Evolutionary conservation across 2,797 vertebrate genomes (phyloP), one percentile per base, ranked within the genome.

Genomic region (Alfaro cultratus): DNA sequence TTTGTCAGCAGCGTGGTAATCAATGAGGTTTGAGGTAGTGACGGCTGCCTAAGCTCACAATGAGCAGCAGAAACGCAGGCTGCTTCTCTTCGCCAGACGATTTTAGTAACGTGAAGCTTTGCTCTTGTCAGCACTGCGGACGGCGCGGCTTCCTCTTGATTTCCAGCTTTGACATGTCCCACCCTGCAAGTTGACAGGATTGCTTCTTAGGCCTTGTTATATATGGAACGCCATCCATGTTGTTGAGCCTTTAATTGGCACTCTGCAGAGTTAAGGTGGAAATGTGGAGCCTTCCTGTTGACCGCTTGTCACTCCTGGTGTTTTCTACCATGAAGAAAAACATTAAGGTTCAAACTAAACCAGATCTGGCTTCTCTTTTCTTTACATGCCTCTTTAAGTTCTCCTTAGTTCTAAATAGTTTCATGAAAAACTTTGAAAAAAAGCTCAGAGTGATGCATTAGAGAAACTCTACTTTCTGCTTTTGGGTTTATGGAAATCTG

Each of bases 251-350:
- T 29, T 71, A 55, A 57, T 78, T 55, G 76, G 39, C 64, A 53
- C 76, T 41, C 64, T 78, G 49, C 51, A 29, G 73, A 18, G 51
- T 75, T 57, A 43, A 12, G 51, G 73, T 57, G 53, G 51, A 46
- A 36, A 73, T 73, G 53, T 60, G 55, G 68, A 60, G 51, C 47
- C 64, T 18, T 70, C 34, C 26, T 31, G 15, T 41, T 77, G 62
- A 77, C 76, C 70, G 41, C 70, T 46, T 60, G 68, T 73, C 77
- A 73, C 53, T 73, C 12, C 31, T 49, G 31, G 60, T 36, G 67
- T 57, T 43, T 75, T 26, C 49, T 49, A 43, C 29, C 77, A 18
- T 36, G 26, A 34, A 60, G 29, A n/a, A 73, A 60, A 77, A n/a
- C 36, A 45, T 29, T 45, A 45, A 23, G 49, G 53, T 13, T 51